Evolutionary conservation across 2,113 vertebrate genomes (phyloP), one percentile per base, ranked within the genome.

Genomic region (Azemiops feae): DNA sequence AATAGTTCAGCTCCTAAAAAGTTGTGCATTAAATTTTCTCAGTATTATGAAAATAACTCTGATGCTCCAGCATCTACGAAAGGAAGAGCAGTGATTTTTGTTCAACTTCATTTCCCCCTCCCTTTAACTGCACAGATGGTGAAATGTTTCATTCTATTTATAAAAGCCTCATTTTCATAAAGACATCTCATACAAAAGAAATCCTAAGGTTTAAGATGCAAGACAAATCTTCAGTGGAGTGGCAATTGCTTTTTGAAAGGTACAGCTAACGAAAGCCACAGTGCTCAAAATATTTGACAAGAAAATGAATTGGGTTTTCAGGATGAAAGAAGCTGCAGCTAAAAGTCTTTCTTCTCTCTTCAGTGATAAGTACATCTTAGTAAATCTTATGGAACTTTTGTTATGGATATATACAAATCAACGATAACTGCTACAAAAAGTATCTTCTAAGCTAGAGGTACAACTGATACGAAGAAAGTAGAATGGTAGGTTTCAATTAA

Each of bases 351-450:
- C 54, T 16, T 43, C 43, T 74, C 18, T 34, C 34, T 53, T 58
- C 10, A 2, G 18, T 34, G 27, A 58, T 39, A 81, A 92, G 57
- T 57, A 74, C 8, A 23, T 89, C 88, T 89, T 57, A 52, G 50
- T 86, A 89, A 90, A 89, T 86, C 81, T 91, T 91, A 34, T 5
- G 14, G 45, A 55, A 91, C 18, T 53, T 86, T 86, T 54, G 30
- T 60, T 94, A 81, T 92, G 89, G 92, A 54, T 55, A 91, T 95
- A 85, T 16, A 92, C 14, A 91, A 92, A 91, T n/a, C 25, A 92
- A 74, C 34, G 88, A 89, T 69, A 85, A 87, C 92, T 92, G 85
- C 34, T 6, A 39, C 74, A 81, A 85, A 92, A 50, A n/a, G 12
- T 87, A 47, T 45, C 52, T 1, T 5, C 85, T 54, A 22, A 87